Evolutionary conservation across 2,888 invertebrate genomes (phyloP), one percentile per base, ranked within the genome.

Genomic region (Cancer borealis): DNA sequence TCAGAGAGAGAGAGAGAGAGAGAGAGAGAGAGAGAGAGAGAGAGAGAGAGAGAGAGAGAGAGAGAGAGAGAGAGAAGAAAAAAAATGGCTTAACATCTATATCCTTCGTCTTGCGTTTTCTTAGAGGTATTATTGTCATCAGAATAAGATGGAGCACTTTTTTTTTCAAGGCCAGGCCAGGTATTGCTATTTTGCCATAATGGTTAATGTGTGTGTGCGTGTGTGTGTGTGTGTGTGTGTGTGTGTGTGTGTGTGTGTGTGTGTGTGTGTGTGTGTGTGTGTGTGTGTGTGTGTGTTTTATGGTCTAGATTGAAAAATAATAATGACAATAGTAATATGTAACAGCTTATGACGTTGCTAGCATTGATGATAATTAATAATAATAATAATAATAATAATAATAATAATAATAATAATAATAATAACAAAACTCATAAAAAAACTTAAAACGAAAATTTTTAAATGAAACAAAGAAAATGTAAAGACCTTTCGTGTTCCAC

Each of bases 191-290:
- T 54, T 54, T 54, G 54, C 14, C 54, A 12, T 12, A 3, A 54
- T 54, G 3, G 8, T 54, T 8, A 12, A 14, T 54, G 66, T 66
- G 66, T 17, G 60, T 60, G 60, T 12, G 60, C 17, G 60, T 12
- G 60, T 60, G 60, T 60, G 66, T 66, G 14, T 66, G 66, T 66
- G 66, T 66, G 66, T 66, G 49, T 66, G 66, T 66, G 66, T 49
- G 66, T 66, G 66, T 66, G 66, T 66, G 66, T 66, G 66, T 66
- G 66, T 66, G 66, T 66, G 66, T 66, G 66, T 66, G 66, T 66
- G 66, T 49, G 49, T 49, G 49, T 54, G 54, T 54, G 54, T 54
- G 54, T 54, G 54, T 54, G 54, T 54, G 54, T 54, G 54, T 54
- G 54, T 54, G 54, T 54, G 54, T 54, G 54, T 54, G 54, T 54